phyloP scores from a whole-genome alignment of 2,113 vertebrate genomes.

The Colistium nudipinnis region DNA sequence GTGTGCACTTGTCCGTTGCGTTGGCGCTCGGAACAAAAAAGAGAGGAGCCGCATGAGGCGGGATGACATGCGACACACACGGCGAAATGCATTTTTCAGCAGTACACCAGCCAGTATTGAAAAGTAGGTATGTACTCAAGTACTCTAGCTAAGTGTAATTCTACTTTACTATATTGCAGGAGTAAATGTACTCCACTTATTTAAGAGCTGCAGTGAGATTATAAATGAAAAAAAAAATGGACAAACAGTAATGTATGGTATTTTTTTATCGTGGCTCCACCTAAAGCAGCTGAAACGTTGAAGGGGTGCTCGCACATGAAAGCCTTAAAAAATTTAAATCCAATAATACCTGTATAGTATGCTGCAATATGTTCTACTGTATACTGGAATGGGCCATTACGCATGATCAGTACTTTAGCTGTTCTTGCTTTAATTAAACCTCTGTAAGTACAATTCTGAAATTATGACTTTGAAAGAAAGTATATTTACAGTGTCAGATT shows the following conservation, averaged over 20 bases:
- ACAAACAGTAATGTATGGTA: neutral
- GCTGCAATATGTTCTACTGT: too few species aligned
- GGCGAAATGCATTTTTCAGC: neutral
- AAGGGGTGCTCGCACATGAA: neutral
- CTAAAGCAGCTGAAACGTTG: neutral
- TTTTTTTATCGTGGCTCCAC: neutral
- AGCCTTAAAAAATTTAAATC: neutral
- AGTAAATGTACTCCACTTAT: neutral
- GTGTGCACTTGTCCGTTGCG: conserved; percentile 70
- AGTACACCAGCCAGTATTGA: too few species aligned
- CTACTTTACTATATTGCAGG: neutral
- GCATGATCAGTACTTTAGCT: too few species aligned
- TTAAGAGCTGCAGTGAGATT: neutral
- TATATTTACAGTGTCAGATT: too few species aligned
- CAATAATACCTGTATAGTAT: neutral
- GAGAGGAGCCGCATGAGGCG: conserved; percentile 30
- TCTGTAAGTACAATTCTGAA: too few species aligned
- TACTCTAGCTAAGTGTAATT: neutral
- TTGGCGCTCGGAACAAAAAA: conserved; percentile 52
- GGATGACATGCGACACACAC: conserved; percentile 29
- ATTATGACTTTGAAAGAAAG: too few species aligned
- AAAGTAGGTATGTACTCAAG: neutral
- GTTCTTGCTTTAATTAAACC: too few species aligned
- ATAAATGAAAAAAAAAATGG: neutral
- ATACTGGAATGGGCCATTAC: too few species aligned